Evolutionary conservation across 2,113 vertebrate species (phyloP), one percentile per base, ranked within the genome.

Genomic region (Tamias sibiricus): DNA sequence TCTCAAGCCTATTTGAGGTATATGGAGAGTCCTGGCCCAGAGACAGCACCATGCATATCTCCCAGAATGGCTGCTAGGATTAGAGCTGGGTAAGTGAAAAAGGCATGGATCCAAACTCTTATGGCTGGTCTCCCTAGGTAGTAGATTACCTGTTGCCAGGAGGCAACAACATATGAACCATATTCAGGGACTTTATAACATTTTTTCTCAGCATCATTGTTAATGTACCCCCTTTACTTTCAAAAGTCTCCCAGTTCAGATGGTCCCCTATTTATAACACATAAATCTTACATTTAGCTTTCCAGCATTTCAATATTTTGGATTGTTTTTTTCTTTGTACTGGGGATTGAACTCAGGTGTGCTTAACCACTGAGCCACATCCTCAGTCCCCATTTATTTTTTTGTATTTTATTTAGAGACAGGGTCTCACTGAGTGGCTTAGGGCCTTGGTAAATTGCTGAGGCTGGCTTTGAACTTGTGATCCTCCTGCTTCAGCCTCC

Each of bases 31-130:
- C 19, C 26, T 30, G 32, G 32, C 32, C 47, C 14, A 66, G 49
- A 90, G 19, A 52, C 28, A 44, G 0, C 1, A 69, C 2, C 0
- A 26, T 1, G 2, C 3, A 1, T 16, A 49, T 24, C 26, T 30
- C 28, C 44, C 22, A 59, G 57, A 54, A 92, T 26, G 35, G 16
- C 8, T 71, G 22, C 0, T 35, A 28, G 47, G 49, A 1, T 4
- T 7, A 1, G 7, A 7, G 32, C 0, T 22, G 11, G 37, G 37
- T 6, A 0, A 66, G 10, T 22, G 42, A 81, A 37, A 26, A 30
- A 10, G 6, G 37, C 20, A 11, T 4, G 52, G 17, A 10, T 2
- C 4, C 35, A 59, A 59, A 35, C 4, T 64, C 12, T 19, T 1
- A 8, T 30, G 19, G 9, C 37, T 47, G 10, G 52, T 79, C 35